Evolutionary conservation across 2,113 vertebrate species (phyloP), one percentile per base, ranked within the genome.

Genomic region (Nothobranchius furzeri): DNA sequence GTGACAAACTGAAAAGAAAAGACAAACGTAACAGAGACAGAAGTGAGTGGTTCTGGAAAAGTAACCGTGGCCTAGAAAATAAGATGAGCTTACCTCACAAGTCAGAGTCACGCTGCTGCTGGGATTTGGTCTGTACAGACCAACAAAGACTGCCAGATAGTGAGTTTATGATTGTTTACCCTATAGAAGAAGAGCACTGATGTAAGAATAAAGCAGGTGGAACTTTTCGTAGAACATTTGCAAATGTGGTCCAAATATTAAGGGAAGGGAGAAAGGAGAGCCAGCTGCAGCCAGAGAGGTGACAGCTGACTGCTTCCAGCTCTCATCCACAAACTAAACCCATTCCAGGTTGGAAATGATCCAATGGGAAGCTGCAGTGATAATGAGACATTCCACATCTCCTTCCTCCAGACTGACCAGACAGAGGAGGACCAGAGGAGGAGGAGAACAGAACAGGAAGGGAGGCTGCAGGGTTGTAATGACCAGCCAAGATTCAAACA

Each of bases 341-440:
- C 17, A 75, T 78, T 68, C 71, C 78, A 12, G 51, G 13, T 84
- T 90, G 90, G 85, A 90, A 58, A 40, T 12, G 49, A 45, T 80
- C 78, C 87, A 91, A 74, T 53, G 63, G 81, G 73, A 89, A 86
- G 78, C 81, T 76, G 25, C 58, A 57, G 50, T 24, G 88, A 76
- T 89, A 88, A 92, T 89, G 87, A 91, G 83, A 85, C 74, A 45
- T 66, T 65, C 61, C 64, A 68, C 64, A 49, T 84, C 81, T 68
- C 76, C 43, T 64, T 49, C 43, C 25, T 64, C 78, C 80, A 83
- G 68, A 63, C 55, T 70, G 79, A 80, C 54, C 71, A 68, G 64
- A 63, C 51, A 62, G 68, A 49, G 25, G 48, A 60, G 51, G 30
- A 59, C 42, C 30, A 30, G 51, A 72, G 15, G 68, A 46, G 25